Evolutionary conservation across 2,888 invertebrate species (phyloP).

Genomic region (Hyposoter dolosus): DNA sequence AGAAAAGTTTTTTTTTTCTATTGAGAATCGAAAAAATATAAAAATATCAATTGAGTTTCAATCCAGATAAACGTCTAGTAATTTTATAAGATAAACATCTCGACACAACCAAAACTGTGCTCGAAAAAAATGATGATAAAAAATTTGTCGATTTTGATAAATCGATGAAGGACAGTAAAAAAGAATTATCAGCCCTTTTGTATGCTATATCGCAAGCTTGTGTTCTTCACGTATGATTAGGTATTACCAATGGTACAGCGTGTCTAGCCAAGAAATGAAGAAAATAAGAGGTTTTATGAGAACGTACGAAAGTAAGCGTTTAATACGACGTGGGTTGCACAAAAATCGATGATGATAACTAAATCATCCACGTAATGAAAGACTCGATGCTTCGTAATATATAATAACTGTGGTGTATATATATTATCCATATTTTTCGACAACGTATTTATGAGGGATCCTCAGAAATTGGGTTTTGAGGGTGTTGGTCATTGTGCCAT

Average conservation of each 20-base stretch:
- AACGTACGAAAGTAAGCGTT: conserved; percentile 48
- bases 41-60: background rate
- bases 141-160: no score
- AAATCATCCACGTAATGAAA: conserved; percentile 41
- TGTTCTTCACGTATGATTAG: conserved; percentile 77
- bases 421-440: conserved; percentile 31
- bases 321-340: conserved; percentile 47
- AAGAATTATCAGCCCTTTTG: conserved; percentile 82
- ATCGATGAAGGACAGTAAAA: conserved; percentile 40
- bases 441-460: conserved; percentile 43
- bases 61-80: background rate
- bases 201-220: conserved; percentile 83
- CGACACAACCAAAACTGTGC: no score
- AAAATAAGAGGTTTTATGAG: conserved; percentile 49
- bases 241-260: conserved; percentile 58
- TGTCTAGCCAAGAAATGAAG: conserved; percentile 38
- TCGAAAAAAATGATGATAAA: no score
- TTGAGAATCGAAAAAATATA: background rate
- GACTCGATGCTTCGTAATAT: conserved; percentile 47
- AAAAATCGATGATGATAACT: conserved; percentile 48
- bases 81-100: no score
- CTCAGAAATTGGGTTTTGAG: conserved; percentile 47
- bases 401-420: conserved; percentile 45
- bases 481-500: conserved; percentile 52
- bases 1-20: no score